phyloP scores from a whole-genome alignment of 2,113 vertebrate genomes.

The Pomatorhinus ruficollis region DNA sequence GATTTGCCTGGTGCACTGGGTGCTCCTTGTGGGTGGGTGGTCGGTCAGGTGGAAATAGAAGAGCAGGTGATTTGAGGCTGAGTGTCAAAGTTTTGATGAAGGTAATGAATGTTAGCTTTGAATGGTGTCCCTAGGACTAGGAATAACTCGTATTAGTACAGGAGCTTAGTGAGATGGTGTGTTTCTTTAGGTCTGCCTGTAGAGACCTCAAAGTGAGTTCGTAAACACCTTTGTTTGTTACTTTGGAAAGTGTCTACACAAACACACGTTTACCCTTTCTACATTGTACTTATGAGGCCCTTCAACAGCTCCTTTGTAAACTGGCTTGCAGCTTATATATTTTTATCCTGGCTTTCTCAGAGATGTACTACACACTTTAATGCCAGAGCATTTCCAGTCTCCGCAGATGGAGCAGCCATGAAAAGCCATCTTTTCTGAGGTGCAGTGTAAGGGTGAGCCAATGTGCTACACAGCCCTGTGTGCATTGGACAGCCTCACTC shows the following conservation, averaged over 20 bases:
- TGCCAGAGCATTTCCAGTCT: neutral
- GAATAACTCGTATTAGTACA: neutral
- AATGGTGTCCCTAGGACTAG: no score
- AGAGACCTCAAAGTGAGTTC: neutral
- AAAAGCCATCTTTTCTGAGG: neutral
- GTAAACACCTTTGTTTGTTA: neutral
- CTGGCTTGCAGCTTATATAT: fast-evolving
- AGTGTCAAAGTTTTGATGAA: neutral
- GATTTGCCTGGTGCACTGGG: neutral
- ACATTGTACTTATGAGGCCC: neutral
- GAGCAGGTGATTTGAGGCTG: neutral
- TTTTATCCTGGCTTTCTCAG: neutral
- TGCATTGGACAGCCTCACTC: neutral
- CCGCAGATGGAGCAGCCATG: neutral
- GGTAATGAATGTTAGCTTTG: neutral
- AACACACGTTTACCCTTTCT: neutral
- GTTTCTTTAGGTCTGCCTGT: neutral
- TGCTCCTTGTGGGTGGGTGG: neutral
- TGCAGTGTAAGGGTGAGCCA: neutral
- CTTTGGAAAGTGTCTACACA: neutral
- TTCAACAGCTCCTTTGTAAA: neutral
- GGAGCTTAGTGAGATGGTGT: neutral
- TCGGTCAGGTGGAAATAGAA: neutral
- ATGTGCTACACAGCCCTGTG: fast-evolving
- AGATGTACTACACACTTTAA: neutral